Conservation (phyloP, 2,888 invertebrate genomes). For the Tenthredo distinguenda region DNA sequence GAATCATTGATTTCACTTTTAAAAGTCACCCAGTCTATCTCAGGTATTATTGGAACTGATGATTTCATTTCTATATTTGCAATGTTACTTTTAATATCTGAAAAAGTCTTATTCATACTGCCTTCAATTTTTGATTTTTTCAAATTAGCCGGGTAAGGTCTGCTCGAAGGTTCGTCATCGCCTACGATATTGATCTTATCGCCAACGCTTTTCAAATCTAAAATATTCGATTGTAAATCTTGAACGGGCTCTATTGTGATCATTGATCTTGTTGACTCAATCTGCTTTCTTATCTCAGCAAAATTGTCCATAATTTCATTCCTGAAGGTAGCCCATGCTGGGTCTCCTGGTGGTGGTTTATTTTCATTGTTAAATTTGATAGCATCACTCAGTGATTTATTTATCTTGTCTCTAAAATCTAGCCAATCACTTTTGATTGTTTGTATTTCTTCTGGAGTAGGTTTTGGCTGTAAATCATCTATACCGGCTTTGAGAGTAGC, state of each 20-base stretch:
- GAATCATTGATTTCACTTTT: constrained; percentile 56
- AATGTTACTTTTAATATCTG: constrained; percentile 48
- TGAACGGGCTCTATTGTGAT: neutral
- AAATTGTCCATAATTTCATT: constrained; percentile 60
- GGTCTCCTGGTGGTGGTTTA: constrained; percentile 22
- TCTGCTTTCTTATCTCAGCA: constrained; percentile 59
- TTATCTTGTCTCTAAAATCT: constrained; percentile 57
- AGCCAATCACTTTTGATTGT: constrained; percentile 56
- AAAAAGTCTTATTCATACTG: constrained; percentile 46
- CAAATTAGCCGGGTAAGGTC: neutral
- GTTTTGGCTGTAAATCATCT: constrained; percentile 31
- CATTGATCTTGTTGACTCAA: constrained; percentile 54
- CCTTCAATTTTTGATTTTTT: neutral
- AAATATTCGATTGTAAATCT: neutral
- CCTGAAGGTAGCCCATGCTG: constrained; percentile 58
- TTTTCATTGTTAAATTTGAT: constrained; percentile 41
- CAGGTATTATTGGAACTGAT: constrained; percentile 52
- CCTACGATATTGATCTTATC: neutral
- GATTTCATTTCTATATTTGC: constrained; percentile 47
- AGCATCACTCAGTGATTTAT: constrained; percentile 54
- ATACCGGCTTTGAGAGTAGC: constrained; percentile 47
- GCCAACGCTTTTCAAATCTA: neutral
- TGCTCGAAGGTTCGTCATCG: neutral
- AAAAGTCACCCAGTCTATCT: constrained; percentile 57
- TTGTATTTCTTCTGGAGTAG: constrained; percentile 47